Conservation (phyloP, 2,113 vertebrate species). For the Prolemur simus region DNA sequence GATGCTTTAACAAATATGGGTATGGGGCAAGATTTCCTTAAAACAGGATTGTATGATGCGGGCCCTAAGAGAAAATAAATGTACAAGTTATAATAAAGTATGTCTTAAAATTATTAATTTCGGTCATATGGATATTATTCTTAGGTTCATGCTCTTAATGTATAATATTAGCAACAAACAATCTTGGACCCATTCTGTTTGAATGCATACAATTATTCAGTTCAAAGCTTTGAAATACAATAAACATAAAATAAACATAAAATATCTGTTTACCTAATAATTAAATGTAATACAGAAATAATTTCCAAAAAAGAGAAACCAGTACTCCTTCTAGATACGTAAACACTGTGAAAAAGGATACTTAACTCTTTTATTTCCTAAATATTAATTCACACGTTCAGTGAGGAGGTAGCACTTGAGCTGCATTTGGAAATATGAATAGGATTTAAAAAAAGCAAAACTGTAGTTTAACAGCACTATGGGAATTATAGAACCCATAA, state of each 20-base stretch:
- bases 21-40: conserved; percentile 78
- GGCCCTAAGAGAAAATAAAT: conserved; percentile 80
- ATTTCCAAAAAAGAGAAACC: background rate
- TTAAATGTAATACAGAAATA: background rate
- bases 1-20: conserved; percentile 80
- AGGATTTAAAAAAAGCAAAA: background rate
- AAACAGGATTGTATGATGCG: conserved; percentile 78
- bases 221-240: background rate
- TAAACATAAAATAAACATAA: background rate
- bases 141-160: background rate
- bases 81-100: conserved; percentile 52
- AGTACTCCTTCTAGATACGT: background rate
- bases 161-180: background rate
- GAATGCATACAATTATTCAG: background rate
- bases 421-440: background rate
- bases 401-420: background rate
- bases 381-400: background rate
- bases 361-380: background rate
- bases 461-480: background rate
- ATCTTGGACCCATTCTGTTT: background rate
- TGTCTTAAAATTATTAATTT: background rate
- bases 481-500: background rate
- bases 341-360: background rate
- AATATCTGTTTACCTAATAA: background rate
- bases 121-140: background rate